A percentile compares a stretch with the other conserved stretches of the same genome.
Conservation (phyloP, 2,888 invertebrate species). For the Ophion ellenae region DNA sequence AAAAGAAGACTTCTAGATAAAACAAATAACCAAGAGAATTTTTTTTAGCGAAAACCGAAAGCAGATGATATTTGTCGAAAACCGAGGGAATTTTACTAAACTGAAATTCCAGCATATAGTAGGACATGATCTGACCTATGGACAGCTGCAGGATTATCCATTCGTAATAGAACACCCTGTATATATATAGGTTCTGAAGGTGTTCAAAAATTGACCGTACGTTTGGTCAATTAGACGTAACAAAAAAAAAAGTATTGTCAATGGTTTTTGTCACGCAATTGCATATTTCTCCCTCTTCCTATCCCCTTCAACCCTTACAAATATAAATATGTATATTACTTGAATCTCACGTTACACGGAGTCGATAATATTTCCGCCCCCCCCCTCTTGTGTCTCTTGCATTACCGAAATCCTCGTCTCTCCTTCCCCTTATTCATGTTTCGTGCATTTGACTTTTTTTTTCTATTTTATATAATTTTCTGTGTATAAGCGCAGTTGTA, state of each 20-base stretch:
- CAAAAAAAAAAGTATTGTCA: slow-evolving; percentile 36
- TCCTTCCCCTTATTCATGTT: slow-evolving; percentile 53
- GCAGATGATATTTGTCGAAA: no score
- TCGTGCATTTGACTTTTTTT: slow-evolving; percentile 57
- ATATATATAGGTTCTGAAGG: slow-evolving; percentile 71
- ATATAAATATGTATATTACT: slow-evolving; percentile 64
- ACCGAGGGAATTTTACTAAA: no score
- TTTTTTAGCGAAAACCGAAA: no score
- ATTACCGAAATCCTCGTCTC: slow-evolving; percentile 35
- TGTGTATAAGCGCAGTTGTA: slow-evolving; percentile 65
- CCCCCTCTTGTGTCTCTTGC: slow-evolving; percentile 25
- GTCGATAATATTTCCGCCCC: slow-evolving; percentile 44
- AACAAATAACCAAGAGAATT: no score
- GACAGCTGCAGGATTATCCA: no score
- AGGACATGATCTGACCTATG: no score
- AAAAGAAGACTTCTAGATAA: no score
- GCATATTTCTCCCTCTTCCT: slow-evolving; percentile 31
- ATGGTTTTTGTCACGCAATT: slow-evolving; percentile 33
- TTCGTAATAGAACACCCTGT: no score
- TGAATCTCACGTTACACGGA: slow-evolving; percentile 43
- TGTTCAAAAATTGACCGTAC: slow-evolving; percentile 74
- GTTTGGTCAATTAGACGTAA: slow-evolving; percentile 63
- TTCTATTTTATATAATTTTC: slow-evolving; percentile 50
- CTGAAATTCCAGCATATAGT: no score
- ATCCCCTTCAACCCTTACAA: slow-evolving; percentile 28